phyloP scores from a whole-genome alignment of 2,888 invertebrate species.

The Cephus pygmeus region DNA sequence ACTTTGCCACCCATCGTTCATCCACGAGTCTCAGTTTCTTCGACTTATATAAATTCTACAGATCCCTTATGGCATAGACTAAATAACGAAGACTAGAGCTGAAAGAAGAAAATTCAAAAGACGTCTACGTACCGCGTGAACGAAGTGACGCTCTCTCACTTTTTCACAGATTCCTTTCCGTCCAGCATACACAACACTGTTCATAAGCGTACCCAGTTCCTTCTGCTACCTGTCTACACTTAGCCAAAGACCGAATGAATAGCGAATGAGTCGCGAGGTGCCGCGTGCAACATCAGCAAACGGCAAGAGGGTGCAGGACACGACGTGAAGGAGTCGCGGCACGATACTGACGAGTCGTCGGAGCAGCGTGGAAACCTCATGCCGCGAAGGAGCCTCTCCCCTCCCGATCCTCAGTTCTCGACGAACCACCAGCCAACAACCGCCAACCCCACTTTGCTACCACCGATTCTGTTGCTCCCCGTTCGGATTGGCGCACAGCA shows the following conservation, averaged over 20 bases:
- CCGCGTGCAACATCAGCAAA: neutral
- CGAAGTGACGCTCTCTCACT: neutral
- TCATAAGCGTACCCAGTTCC: neutral
- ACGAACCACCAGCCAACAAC: neutral
- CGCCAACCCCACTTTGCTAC: neutral
- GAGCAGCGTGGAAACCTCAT: slow-evolving; percentile 61
- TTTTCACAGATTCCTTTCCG: neutral
- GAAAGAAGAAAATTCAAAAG: neutral
- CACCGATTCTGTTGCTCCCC: neutral
- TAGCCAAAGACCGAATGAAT: neutral
- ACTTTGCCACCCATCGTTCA: neutral
- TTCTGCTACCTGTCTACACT: neutral
- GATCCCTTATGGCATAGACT: neutral
- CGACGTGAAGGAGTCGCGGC: slow-evolving; percentile 60
- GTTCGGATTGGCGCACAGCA: neutral
- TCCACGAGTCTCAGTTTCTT: too few relatives aligned
- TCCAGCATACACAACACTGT: neutral
- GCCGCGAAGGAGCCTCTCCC: slow-evolving; percentile 40
- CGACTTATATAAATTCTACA: neutral
- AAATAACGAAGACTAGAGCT: neutral
- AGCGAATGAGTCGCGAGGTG: neutral
- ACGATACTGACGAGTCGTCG: slow-evolving; percentile 60
- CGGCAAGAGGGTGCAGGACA: slow-evolving; percentile 33
- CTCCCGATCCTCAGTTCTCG: slow-evolving; percentile 33
- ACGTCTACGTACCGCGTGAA: neutral